Evolutionary conservation across 2,797 vertebrate genomes (phyloP).

Genomic region (Loriculus beryllinus): DNA sequence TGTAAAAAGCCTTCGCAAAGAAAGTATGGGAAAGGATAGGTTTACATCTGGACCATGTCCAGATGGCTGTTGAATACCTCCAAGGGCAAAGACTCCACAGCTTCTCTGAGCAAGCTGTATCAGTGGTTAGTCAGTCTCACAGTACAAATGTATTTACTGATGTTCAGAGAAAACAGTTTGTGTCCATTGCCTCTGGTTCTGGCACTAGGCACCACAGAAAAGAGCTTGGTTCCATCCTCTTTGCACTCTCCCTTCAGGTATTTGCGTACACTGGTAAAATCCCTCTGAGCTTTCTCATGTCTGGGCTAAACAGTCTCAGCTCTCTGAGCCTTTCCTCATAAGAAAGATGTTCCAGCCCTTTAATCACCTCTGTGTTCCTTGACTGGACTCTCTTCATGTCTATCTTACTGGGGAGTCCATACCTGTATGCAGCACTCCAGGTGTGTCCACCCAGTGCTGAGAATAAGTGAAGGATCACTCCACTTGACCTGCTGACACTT

Average conservation of each 20-base stretch:
- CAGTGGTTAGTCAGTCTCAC: background rate
- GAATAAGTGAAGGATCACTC: background rate
- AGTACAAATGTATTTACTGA: background rate
- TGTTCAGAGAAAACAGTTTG: background rate
- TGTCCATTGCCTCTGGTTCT: background rate
- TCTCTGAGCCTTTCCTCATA: background rate
- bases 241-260: background rate
- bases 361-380: background rate
- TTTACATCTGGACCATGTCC: background rate
- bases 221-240: background rate
- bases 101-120: background rate
- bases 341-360: background rate
- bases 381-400: background rate
- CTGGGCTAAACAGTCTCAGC: background rate
- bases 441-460: background rate
- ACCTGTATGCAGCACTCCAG: background rate
- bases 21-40: background rate
- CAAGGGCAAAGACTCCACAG: background rate
- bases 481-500: background rate
- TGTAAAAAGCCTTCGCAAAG: background rate
- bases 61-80: background rate
- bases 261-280: background rate
- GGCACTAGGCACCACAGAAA: background rate
- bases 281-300: background rate
- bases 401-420: background rate